Evolutionary conservation across 2,888 invertebrate species (phyloP).

Genomic region (Synanthedon vespiformis): DNA sequence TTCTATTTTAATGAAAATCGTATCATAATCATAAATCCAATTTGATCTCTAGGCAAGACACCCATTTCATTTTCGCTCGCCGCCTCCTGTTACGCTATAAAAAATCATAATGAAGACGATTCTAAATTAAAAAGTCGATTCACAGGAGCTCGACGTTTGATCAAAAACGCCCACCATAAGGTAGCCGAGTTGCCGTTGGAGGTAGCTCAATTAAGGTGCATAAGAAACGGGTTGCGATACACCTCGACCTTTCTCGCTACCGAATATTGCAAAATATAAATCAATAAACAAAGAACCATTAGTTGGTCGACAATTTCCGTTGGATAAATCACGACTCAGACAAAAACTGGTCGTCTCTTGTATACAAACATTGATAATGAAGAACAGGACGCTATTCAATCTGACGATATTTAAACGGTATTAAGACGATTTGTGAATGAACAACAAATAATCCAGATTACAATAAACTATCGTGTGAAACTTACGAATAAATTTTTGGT

Average conservation of each 20-base stretch:
- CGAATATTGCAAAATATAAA: conserved; percentile 65
- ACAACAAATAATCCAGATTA: background rate
- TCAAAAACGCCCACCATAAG: conserved; percentile 17
- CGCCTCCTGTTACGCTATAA: conserved; percentile 34
- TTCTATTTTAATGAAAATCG: background rate
- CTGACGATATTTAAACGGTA: conserved; percentile 18
- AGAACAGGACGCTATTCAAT: conserved; percentile 30
- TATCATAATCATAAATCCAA: conserved; percentile 18
- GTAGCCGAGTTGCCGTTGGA: conserved; percentile 22
- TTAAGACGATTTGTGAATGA: conserved; percentile 1
- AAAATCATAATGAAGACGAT: conserved; percentile 40
- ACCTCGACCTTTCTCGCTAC: conserved; percentile 54
- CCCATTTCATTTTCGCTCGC: conserved; percentile 50
- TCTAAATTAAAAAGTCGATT: conserved; percentile 28
- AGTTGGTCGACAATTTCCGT: conserved; percentile 67
- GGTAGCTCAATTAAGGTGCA: conserved; percentile 46
- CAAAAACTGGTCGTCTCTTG: conserved; percentile 40
- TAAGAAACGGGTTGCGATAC: conserved; percentile 40
- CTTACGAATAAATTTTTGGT: background rate
- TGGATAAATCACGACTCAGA: conserved; percentile 57
- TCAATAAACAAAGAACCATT: conserved; percentile 69
- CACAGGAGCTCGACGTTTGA: conserved; percentile 11
- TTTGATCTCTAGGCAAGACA: conserved; percentile 24
- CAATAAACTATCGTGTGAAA: background rate
- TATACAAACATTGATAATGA: conserved; percentile 38